Percentiles rank a stretch among this genome's conserved stretches.
Conservation (phyloP, 2,888 invertebrate genomes). For the Protodeltote pygarga region DNA sequence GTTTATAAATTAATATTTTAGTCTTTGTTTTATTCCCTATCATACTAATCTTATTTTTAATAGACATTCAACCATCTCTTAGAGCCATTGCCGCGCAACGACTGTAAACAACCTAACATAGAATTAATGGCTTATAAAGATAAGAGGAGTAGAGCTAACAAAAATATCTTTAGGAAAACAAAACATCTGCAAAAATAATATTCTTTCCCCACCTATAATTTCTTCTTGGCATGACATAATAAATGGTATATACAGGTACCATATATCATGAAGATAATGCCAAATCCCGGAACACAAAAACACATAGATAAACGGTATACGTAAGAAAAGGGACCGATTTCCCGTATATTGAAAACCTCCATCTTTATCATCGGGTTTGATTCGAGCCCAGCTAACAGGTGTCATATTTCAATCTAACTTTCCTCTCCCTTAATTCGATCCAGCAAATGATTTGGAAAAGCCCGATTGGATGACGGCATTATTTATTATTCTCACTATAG, state of each 20-base stretch:
- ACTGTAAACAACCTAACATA: no score
- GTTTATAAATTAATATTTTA: no score
- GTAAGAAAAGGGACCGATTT: slow-evolving; percentile 30
- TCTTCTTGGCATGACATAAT: slow-evolving; percentile 21
- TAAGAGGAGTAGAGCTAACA: neutral
- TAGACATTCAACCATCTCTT: no score
- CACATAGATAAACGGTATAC: slow-evolving; percentile 20
- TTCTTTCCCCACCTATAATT: slow-evolving; percentile 23
- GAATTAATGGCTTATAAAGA: no score
- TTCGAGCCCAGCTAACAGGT: slow-evolving; percentile 56
- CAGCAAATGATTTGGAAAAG: slow-evolving; percentile 66
- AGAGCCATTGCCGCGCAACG: no score
- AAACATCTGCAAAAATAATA: slow-evolving; percentile 34
- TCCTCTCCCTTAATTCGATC: slow-evolving; percentile 53
- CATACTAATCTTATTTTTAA: no score
- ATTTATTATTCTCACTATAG: slow-evolving; percentile 41
- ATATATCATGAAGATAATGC: slow-evolving; percentile 33
- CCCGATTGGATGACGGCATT: slow-evolving; percentile 57
- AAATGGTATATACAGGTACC: slow-evolving; percentile 35
- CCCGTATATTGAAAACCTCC: slow-evolving; percentile 39
- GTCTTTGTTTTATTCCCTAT: no score
- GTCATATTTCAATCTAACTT: slow-evolving; percentile 64
- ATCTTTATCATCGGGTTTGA: slow-evolving; percentile 43
- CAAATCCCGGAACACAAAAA: slow-evolving; percentile 19
- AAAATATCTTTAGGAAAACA: slow-evolving; percentile 29